Evolutionary conservation across 2,888 invertebrate genomes (phyloP).

Genomic region (Melinaea menophilus): DNA sequence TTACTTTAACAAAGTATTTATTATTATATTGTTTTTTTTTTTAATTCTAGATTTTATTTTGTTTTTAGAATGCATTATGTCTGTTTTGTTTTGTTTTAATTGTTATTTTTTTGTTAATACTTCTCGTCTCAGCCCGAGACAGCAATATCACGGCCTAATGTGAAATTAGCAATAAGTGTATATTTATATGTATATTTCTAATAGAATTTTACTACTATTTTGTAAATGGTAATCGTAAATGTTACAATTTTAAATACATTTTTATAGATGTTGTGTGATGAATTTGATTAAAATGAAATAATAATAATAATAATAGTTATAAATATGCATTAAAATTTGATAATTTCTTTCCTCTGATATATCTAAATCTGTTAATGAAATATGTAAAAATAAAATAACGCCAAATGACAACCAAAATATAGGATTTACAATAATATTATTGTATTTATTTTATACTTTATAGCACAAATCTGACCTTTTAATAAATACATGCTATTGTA

Average conservation of each 20-base stretch:
- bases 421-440: conserved; percentile 11
- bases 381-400: conserved; percentile 14
- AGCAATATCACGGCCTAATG: conserved; percentile 26
- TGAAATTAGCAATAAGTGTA: conserved; percentile 28
- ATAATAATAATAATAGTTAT: conserved; percentile 8
- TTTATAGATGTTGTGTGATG: not conserved
- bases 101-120: conserved; percentile 1
- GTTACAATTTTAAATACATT: conserved; percentile 13
- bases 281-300: not conserved
- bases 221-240: conserved; percentile 16
- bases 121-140: not conserved
- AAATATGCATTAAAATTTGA: conserved; percentile 6
- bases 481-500: too few relatives aligned
- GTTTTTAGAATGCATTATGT: not conserved
- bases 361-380: not conserved
- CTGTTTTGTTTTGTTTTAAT: conserved; percentile 3
- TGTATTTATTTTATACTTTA: conserved; percentile 8
- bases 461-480: conserved; percentile 12
- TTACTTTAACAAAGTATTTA: conserved; percentile 16
- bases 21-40: conserved; percentile 12
- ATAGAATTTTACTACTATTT: conserved; percentile 21
- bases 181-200: conserved; percentile 20
- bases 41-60: conserved; percentile 21
- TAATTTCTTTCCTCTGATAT: not conserved
- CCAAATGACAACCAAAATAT: conserved; percentile 29